phyloP scores from a whole-genome alignment of 2,113 vertebrate species.

The Xyrauchen texanus region DNA sequence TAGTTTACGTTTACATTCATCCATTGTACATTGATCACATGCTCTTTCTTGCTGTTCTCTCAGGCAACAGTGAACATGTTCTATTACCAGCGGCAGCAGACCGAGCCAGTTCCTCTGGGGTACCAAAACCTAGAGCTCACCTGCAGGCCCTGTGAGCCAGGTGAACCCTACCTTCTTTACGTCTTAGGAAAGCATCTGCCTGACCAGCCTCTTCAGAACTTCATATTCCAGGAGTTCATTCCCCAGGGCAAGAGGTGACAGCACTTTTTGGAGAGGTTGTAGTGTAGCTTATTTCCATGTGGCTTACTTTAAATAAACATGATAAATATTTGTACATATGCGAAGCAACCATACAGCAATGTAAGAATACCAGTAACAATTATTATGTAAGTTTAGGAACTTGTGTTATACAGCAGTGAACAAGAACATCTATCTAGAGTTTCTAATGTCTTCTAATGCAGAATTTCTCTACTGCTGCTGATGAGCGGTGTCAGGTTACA shows the following conservation, averaged over 20 bases:
- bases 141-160: slow-evolving; percentile 79
- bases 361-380: no score
- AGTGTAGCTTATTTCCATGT: no score
- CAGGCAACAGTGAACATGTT: slow-evolving; percentile 91
- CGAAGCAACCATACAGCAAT: no score
- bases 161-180: slow-evolving; percentile 83
- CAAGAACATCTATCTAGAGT: no score
- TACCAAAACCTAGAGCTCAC: slow-evolving; percentile 79
- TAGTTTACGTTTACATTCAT: not conserved
- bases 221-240: slow-evolving; percentile 79
- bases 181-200: slow-evolving; percentile 68
- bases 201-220: slow-evolving; percentile 64
- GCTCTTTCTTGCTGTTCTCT: not conserved
- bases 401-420: no score
- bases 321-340: no score
- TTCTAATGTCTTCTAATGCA: no score
- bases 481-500: no score
- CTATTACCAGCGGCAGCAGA: slow-evolving; percentile 76
- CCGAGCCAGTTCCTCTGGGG: slow-evolving; percentile 74
- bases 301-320: no score
- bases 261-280: not conserved
- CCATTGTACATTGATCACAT: not conserved
- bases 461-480: no score
- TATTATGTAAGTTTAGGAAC: no score
- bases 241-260: slow-evolving; percentile 72